A percentile compares a stretch with the other conserved stretches of the same genome.
Conservation (phyloP, 1,140 invertebrate species). For the Heliconius hewitsoni region DNA sequence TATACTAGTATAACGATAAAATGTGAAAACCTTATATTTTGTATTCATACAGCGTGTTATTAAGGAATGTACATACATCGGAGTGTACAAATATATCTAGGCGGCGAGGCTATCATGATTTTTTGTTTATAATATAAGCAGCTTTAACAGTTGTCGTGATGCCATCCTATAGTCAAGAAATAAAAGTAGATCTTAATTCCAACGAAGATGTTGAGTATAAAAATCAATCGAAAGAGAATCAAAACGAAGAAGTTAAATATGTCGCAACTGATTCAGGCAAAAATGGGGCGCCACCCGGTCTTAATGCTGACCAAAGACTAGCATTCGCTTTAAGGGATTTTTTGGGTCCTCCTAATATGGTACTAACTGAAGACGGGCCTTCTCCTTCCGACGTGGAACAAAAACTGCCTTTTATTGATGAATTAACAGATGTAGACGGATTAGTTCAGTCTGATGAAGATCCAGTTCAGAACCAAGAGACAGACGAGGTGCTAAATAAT, state of each 20-base stretch:
- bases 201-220: constrained; percentile 59
- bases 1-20: constrained; percentile 36
- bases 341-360: constrained; percentile 52
- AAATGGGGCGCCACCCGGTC: constrained; percentile 53
- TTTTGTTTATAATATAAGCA: constrained; percentile 5
- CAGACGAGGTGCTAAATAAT: constrained; percentile 72
- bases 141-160: constrained; percentile 48
- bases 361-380: constrained; percentile 56
- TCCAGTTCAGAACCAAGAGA: constrained; percentile 54
- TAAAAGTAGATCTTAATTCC: constrained; percentile 66
- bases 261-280: constrained; percentile 43
- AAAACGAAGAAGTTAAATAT: constrained; percentile 53
- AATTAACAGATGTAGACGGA: constrained; percentile 54
- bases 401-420: constrained; percentile 70
- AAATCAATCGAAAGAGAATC: constrained; percentile 52
- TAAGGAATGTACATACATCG: constrained; percentile 1
- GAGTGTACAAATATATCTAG: not conserved
- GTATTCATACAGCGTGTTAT: constrained; percentile 17
- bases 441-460: constrained; percentile 64
- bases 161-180: constrained; percentile 73
- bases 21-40: constrained; percentile 43
- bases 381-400: constrained; percentile 56
- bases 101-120: constrained; percentile 7
- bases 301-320: constrained; percentile 63
- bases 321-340: constrained; percentile 73